Conservation (phyloP, 2,797 vertebrate genomes). For the Acipenser ruthenus region DNA sequence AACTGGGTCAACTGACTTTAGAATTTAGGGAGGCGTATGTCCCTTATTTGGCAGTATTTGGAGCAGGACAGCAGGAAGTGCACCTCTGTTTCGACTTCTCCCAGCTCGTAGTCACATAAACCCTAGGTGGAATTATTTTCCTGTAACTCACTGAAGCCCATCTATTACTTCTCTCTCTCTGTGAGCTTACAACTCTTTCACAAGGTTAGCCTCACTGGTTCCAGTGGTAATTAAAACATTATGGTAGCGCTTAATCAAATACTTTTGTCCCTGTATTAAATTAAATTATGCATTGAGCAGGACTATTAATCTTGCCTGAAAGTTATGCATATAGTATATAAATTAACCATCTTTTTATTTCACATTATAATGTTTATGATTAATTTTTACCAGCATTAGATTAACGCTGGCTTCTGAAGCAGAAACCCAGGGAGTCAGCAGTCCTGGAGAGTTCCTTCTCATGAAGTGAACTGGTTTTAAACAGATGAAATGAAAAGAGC, state of each 20-base stretch:
- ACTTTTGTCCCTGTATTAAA: constrained; percentile 43
- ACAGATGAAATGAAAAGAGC: constrained; percentile 12
- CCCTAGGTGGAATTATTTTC: too few species aligned
- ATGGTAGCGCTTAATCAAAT: constrained; percentile 32
- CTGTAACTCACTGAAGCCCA: too few species aligned
- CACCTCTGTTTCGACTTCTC: too few species aligned
- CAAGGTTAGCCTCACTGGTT: too few species aligned
- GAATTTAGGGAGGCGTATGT: too few species aligned
- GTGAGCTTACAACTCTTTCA: too few species aligned
- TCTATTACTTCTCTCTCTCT: too few species aligned
- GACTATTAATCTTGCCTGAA: constrained; percentile 38
- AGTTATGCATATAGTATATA: constrained; percentile 40
- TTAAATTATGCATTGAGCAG: constrained; percentile 36
- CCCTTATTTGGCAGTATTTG: too few species aligned
- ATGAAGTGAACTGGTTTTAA: constrained; percentile 8
- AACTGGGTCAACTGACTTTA: too few species aligned
- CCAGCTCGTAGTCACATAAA: too few species aligned
- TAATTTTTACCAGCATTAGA: constrained; percentile 39
- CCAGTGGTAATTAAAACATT: constrained; percentile 14
- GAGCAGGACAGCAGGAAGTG: too few species aligned
- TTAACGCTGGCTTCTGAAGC: constrained; percentile 35
- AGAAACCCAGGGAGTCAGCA: constrained; percentile 39
- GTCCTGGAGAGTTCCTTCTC: constrained; percentile 24
- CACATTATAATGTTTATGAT: constrained; percentile 45
- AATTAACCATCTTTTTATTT: constrained; percentile 41